Conservation (phyloP, 2,888 invertebrate genomes). For the Cephus spinipes region DNA sequence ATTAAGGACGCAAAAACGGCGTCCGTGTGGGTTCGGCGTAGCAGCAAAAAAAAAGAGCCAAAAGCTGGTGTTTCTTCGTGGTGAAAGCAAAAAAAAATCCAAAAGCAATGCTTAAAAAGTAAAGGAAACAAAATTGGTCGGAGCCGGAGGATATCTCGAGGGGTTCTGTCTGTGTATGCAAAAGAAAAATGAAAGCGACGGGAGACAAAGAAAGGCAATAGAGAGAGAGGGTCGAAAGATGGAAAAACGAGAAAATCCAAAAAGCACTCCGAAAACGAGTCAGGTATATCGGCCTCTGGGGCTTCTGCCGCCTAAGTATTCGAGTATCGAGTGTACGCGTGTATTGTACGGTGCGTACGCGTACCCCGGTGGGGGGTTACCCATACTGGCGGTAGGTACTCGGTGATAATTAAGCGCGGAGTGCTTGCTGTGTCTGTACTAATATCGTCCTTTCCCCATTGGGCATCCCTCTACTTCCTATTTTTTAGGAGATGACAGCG, state of each 20-base stretch:
- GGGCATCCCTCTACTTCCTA: background rate
- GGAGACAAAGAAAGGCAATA: background rate
- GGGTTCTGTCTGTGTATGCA: background rate
- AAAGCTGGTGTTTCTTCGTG: background rate
- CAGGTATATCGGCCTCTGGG: background rate
- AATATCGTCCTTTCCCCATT: background rate
- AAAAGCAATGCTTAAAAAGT: background rate
- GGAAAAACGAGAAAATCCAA: background rate
- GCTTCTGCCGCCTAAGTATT: background rate
- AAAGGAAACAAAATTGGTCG: background rate
- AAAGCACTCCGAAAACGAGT: background rate
- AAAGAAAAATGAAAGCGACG: background rate
- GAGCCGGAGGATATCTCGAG: background rate
- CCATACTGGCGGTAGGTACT: background rate
- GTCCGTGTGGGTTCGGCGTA: background rate
- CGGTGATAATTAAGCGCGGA: background rate
- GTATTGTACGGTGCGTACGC: background rate
- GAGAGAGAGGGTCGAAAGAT: background rate
- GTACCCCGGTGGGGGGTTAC: background rate
- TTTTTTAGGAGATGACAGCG: conserved; percentile 83
- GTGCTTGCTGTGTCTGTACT: background rate
- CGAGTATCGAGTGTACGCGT: background rate
- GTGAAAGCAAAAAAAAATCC: background rate
- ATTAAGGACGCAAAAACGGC: background rate
- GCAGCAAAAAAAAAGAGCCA: background rate